Conservation (phyloP, 2,797 vertebrate species). For the Muscicapa striata region DNA sequence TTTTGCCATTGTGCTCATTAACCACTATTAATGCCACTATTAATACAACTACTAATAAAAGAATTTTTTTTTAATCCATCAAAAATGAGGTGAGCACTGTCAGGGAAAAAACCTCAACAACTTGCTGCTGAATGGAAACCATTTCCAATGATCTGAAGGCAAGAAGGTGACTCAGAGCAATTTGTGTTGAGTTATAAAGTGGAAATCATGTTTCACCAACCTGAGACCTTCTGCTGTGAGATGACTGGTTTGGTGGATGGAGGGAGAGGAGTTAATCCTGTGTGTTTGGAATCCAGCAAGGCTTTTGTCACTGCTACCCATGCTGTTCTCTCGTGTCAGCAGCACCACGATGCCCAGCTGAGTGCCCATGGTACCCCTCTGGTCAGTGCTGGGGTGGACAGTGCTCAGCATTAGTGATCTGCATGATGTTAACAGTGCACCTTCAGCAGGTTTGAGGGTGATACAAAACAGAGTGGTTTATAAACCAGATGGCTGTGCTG, state of each 20-base stretch:
- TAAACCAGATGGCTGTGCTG: neutral
- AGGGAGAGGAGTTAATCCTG: fast-evolving
- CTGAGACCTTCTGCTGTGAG: neutral
- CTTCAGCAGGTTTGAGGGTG: neutral
- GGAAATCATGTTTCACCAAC: neutral
- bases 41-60: neutral
- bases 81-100: neutral
- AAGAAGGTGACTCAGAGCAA: neutral
- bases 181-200: neutral
- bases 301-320: neutral
- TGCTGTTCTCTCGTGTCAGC: neutral
- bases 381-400: neutral
- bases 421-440: neutral
- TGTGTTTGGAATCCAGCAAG: neutral
- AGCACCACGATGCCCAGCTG: neutral
- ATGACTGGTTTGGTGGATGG: neutral
- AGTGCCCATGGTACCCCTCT: neutral
- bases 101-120: no score
- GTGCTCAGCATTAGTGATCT: no score
- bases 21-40: no score
- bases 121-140: neutral
- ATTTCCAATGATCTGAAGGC: neutral
- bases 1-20: neutral
- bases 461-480: neutral
- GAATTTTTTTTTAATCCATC: neutral